Conservation (phyloP, 2,113 vertebrate genomes). For the Spermophilus dauricus region DNA sequence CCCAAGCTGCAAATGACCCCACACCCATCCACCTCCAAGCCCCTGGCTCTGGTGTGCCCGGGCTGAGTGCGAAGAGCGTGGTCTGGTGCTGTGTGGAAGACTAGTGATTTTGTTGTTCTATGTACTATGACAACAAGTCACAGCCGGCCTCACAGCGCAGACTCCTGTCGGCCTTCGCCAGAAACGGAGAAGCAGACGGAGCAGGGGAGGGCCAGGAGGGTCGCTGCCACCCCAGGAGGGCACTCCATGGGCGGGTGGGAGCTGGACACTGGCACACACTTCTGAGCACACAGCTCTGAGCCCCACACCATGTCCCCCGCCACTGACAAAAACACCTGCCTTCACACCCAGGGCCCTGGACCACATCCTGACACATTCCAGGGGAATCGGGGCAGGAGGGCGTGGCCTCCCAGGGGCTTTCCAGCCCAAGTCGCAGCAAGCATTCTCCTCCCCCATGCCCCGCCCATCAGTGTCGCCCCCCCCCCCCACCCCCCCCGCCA, state of each 20-base stretch:
- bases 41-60: neutral
- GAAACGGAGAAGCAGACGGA: neutral
- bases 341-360: neutral
- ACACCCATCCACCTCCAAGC: neutral
- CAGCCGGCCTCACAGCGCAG: slow-evolving; percentile 90
- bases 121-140: slow-evolving; percentile 92
- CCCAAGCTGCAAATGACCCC: neutral
- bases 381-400: neutral
- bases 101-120: slow-evolving; percentile 96
- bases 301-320: neutral
- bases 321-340: neutral
- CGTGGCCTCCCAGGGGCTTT: too few species aligned
- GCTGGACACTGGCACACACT: neutral
- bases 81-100: slow-evolving; percentile 92
- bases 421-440: too few species aligned
- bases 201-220: too few species aligned
- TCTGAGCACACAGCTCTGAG: neutral
- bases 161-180: slow-evolving; percentile 9
- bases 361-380: neutral
- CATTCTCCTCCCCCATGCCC: too few species aligned
- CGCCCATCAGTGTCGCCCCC: too few species aligned
- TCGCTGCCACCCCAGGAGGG: neutral
- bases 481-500: too few species aligned
- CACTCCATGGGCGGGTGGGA: neutral
- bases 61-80: neutral